These are phyloP conservation scores for Meiosimyza platycephala DNA, from an alignment of 2,888 invertebrate species.

Conservation along the genomic window DNA sequence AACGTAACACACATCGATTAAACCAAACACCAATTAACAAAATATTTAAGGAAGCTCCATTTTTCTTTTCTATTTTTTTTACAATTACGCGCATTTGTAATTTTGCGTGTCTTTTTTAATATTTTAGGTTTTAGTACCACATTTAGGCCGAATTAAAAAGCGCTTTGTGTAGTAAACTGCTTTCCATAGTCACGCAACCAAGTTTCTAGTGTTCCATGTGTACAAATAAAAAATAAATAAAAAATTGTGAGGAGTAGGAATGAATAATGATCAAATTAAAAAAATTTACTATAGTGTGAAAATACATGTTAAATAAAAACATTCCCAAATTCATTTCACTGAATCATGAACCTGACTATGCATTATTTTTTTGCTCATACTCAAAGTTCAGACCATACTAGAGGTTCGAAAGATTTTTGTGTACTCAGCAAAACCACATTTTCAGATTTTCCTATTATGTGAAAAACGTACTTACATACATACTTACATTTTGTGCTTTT, in stretches of 20 bases:
- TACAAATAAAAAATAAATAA: constrained; percentile 40
- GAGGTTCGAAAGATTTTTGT: no score
- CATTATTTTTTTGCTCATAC: no score
- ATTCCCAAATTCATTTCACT: no score
- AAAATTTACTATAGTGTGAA: constrained; percentile 4
- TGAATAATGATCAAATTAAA: constrained; percentile 19
- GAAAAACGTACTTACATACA: no score
- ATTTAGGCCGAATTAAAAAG: constrained; percentile 51
- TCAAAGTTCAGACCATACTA: no score
- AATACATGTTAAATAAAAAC: no score
- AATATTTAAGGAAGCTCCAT: constrained; percentile 14
- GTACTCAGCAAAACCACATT: no score
- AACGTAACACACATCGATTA: constrained; percentile 5
- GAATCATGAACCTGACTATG: no score
- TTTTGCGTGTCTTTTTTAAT: constrained; percentile 24
- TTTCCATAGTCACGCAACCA: constrained; percentile 66
- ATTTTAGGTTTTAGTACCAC: constrained; percentile 18
- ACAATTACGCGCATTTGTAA: not conserved
- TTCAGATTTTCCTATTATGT: no score
- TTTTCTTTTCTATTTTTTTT: not conserved
- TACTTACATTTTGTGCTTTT: no score
- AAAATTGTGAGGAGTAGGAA: not conserved
- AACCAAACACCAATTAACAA: constrained; percentile 37
- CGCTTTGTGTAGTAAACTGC: constrained; percentile 59
- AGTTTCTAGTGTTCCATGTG: constrained; percentile 58